Base-by-base conservation (phyloP, 1,140 invertebrate genomes). In the Cherax quadricarinatus region DNA sequence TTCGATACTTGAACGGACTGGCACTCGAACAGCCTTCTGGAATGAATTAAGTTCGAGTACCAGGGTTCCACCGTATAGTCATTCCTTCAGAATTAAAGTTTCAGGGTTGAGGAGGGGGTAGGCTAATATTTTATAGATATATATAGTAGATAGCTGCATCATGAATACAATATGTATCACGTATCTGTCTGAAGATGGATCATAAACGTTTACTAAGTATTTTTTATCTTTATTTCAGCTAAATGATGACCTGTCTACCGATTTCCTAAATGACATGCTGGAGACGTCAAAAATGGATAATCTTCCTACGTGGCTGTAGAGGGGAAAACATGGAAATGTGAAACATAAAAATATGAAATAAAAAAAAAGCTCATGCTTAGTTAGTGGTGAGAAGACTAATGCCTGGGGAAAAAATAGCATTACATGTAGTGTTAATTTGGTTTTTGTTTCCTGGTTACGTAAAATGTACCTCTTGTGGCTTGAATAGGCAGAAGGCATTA, bases 211-310 rank as follows among this genome's bases (percentile, higher is more conserved):
- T 66, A 66, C 18, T 66, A 66, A 66, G 21, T 21, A 5, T 30
- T 75, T n/a, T 75, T 75, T 75, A 75, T 86, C 73, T 89, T 41
- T 70, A 16, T 91, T 91, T 70, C 93, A 93, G 93, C 80, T 93
- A 57, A 88, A 89, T 70, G 89, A 91, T 86, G 93, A 93, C 21
- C 70, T 93, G 82, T 91, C 93, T 21, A 93, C 89, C 62, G 93
- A 93, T 85, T 93, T 93, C 70, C 85, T 93, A 87, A 93, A 91
- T 73, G 93, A 93, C 82, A 91, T 93, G 86, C 73, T 93, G 62
- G 93, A 91, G 88, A 78, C 93, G 51, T 81, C 89, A 70, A 93
- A 91, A 86, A 93, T 93, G 86, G 93, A 93, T 85, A 93, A 91
- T 86, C 84, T 91, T 48, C 90, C 86, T 57, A 93, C 93, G 73